Conservation (phyloP, 2,888 invertebrate species). For the Acanthacorydalis orientalis region DNA sequence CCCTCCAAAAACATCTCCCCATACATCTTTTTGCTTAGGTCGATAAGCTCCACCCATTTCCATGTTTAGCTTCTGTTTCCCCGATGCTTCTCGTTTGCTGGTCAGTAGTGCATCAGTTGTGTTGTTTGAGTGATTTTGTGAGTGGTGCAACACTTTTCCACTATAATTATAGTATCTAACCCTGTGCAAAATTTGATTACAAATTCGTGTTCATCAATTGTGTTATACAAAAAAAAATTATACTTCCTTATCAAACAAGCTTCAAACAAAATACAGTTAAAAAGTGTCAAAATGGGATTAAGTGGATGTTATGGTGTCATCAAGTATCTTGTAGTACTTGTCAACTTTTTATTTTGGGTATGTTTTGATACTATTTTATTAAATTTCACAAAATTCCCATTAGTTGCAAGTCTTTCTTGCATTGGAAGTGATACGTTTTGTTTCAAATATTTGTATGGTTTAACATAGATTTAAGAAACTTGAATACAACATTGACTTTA, state of each 20-base stretch:
- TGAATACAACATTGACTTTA: no score
- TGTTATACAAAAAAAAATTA: no score
- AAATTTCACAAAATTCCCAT: not conserved
- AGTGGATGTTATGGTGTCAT: slow-evolving; percentile 52
- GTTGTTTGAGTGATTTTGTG: not conserved
- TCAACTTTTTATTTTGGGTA: slow-evolving; percentile 61
- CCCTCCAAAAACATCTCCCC: no score
- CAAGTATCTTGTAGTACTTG: slow-evolving; percentile 52
- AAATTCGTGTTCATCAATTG: no score
- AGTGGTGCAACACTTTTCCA: not conserved
- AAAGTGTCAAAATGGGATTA: slow-evolving; percentile 32
- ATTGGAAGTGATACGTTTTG: no score
- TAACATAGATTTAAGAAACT: no score
- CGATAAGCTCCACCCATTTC: slow-evolving; percentile 28
- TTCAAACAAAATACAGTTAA: no score
- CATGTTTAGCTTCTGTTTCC: not conserved
- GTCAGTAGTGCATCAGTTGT: not conserved
- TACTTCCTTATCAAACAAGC: no score
- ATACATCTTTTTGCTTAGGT: slow-evolving; percentile 14
- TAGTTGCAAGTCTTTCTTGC: no score
- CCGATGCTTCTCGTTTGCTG: not conserved
- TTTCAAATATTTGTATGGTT: no score
- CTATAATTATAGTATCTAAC: no score
- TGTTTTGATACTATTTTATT: slow-evolving; percentile 21
- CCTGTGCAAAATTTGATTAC: no score